Base-by-base conservation (phyloP, 2,797 vertebrate genomes). In the Melanotaenia nigrans region DNA sequence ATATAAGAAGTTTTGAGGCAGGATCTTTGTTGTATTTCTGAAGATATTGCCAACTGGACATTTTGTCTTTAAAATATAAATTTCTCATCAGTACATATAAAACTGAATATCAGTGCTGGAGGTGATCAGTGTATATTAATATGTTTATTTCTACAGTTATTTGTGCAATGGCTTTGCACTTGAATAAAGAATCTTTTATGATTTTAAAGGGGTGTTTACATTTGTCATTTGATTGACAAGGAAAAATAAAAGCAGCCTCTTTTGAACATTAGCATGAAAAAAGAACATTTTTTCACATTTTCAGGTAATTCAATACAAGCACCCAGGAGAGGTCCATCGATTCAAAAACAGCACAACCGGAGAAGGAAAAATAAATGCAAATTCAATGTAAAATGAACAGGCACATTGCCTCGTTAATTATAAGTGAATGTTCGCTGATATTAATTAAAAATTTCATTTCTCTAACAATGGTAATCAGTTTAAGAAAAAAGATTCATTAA, bases 391-490 rank as follows among this genome's bases (percentile, higher is more conserved):
- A 85, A 83, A 65, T 5, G 57, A 84, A 84, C 68, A 64, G 61
- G 72, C 47, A 56, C 64, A 61, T 80, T 73, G 65, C 63, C 68
- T 84, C 81, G 68, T 92, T 92, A 91, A 91, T 88, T 90, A 79
- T 68, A 85, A 79, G 61, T 61, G 60, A 64, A 89, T 81, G 75
- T 85, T 82, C 84, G 85, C 70, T 89, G 82, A 90, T 90, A 84
- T 84, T 93, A 93, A 94, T 94, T 92, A 93, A 92, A 93, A 94
- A 92, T 83, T 53, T 68, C 83, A 94, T 93, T 93, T 91, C 61
- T 68, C 77, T 68, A 87, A 92, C 89, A 94, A 92, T 88, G 82
- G 77, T 81, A 87, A 93, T 93, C 86, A 84, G 87, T 92, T 90
- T 75, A 85, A 88, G 69, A 76, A 89, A 91, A 79, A 79, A 60